A percentile compares a stretch with the other conserved stretches of the same genome.
These are phyloP conservation scores for Melikaiella ostensackeni DNA, from an alignment of 2,888 invertebrate genomes.

Conservation along the genomic window DNA sequence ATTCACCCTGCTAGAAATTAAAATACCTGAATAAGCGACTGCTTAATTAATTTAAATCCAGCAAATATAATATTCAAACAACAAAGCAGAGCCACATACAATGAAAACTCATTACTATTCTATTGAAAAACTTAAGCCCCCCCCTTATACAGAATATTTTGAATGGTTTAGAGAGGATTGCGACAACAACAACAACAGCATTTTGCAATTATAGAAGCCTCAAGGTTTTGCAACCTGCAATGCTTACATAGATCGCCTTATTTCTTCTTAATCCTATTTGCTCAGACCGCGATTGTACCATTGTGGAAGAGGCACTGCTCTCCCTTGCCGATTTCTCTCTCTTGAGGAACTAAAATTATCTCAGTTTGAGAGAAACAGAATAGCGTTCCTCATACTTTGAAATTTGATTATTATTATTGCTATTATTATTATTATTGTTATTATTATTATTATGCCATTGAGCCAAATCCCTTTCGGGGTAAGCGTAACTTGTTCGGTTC, in stretches of 20 bases:
- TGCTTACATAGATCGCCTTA: neutral
- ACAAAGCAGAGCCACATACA: too few relatives aligned
- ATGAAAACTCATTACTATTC: neutral
- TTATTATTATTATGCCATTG: too few relatives aligned
- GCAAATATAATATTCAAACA: too few relatives aligned
- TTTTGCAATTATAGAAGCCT: neutral
- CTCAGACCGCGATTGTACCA: neutral
- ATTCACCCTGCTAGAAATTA: too few relatives aligned
- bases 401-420: too few relatives aligned
- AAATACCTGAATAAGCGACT: too few relatives aligned
- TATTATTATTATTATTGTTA: too few relatives aligned
- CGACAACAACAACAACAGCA: neutral
- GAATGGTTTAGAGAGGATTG: neutral
- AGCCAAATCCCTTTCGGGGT: too few relatives aligned
- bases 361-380: constrained; percentile 20
- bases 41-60: too few relatives aligned
- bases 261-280: neutral
- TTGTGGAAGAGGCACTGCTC: neutral
- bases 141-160: neutral
- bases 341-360: constrained; percentile 43
- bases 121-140: neutral
- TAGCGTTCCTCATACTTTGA: constrained; percentile 20
- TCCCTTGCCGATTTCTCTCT: neutral
- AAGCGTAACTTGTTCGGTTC: too few relatives aligned
- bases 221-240: neutral